Conservation (phyloP, 2,888 invertebrate genomes). For the Drosophila recens region DNA sequence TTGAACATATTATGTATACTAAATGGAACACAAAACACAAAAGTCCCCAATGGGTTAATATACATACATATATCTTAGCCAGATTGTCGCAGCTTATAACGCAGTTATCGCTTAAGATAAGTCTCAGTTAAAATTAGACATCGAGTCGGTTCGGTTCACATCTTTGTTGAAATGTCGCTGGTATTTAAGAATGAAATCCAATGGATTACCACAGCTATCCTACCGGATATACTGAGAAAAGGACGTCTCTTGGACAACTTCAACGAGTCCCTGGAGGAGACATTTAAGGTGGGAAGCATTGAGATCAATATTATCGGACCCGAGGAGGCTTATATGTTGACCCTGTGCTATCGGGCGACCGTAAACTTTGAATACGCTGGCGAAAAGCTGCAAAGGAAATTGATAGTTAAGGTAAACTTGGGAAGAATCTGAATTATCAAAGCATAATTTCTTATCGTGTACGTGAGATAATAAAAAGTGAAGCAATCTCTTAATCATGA, state of each 20-base stretch:
- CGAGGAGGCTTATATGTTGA: constrained; percentile 82
- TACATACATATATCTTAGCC: neutral
- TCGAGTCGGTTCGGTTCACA: neutral
- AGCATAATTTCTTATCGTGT: neutral
- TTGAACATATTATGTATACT: neutral
- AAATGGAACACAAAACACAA: neutral
- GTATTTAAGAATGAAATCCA: constrained; percentile 49
- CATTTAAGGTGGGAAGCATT: constrained; percentile 61
- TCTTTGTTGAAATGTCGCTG: constrained; percentile 36
- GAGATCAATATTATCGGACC: constrained; percentile 67
- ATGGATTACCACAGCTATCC: constrained; percentile 61
- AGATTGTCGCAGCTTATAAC: neutral
- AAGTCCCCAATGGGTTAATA: constrained; percentile 11
- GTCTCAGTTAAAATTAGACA: neutral
- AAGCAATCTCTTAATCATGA: neutral
- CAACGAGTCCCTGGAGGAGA: constrained; percentile 14
- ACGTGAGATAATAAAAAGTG: neutral
- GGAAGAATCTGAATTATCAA: neutral
- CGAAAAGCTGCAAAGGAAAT: constrained; percentile 31
- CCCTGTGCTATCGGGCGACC: constrained; percentile 77
- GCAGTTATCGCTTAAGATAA: constrained; percentile 7
- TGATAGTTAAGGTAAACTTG: constrained; percentile 80
- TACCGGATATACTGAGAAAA: constrained; percentile 60
- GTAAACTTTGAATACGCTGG: constrained; percentile 65
- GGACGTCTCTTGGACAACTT: constrained; percentile 57